A percentile compares a stretch with the other conserved stretches of the same genome.
These are phyloP conservation scores for Leucopsar rothschildi DNA, from an alignment of 2,113 vertebrate genomes.

Conservation along the genomic window DNA sequence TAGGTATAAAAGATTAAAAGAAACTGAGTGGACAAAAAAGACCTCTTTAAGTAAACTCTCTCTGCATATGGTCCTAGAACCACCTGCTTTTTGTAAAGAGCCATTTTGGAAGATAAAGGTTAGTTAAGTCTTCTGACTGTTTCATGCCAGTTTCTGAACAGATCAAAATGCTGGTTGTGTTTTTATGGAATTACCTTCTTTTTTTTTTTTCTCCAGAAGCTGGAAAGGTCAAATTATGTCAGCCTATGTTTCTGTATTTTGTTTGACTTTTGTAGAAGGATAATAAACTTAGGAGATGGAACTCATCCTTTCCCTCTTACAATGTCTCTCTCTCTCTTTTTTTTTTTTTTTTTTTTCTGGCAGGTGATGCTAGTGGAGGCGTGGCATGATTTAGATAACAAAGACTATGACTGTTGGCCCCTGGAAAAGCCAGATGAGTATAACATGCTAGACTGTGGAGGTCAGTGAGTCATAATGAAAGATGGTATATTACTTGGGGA, in stretches of 20 bases:
- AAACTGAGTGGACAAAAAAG: not conserved
- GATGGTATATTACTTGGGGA: not conserved
- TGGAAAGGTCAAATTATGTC: not conserved
- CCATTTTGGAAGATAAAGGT: not conserved
- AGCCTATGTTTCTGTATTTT: not conserved
- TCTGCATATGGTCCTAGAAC: not conserved
- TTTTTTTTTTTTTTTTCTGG: not conserved
- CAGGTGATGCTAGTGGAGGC: constrained; percentile 49
- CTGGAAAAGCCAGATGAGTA: constrained; percentile 77
- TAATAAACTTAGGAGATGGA: not conserved
- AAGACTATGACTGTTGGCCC: constrained; percentile 86
- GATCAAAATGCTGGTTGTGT: not conserved
- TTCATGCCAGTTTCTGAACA: not conserved
- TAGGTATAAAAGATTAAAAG: not conserved
- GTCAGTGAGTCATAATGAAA: constrained; percentile 51
- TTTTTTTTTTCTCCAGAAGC: not conserved
- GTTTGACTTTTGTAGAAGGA: not conserved
- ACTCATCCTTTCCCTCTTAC: not conserved
- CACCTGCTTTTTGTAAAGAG: not conserved
- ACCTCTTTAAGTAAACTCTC: not conserved
- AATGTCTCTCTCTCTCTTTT: not conserved
- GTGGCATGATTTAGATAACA: constrained; percentile 87
- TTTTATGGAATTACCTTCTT: not conserved
- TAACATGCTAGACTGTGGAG: constrained; percentile 86
- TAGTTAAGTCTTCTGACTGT: not conserved